phyloP scores from a whole-genome alignment of 2,888 invertebrate genomes.

The Mimas tiliae region DNA sequence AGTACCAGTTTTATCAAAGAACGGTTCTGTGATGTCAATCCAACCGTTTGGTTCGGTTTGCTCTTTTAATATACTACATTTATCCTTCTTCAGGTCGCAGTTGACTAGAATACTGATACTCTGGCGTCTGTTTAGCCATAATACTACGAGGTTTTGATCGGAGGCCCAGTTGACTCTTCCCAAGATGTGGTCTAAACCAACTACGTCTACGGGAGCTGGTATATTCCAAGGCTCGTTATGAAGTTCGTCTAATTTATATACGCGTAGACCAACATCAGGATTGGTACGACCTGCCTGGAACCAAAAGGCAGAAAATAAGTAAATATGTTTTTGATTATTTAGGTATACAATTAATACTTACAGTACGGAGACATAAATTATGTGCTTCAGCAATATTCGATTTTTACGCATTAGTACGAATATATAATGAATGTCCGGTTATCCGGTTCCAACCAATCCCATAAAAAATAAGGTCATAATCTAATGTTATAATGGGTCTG shows the following conservation, averaged over 20 bases:
- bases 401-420: too few species aligned
- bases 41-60: slow-evolving; percentile 87
- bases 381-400: too few species aligned
- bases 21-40: slow-evolving; percentile 86
- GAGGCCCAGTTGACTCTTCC: slow-evolving; percentile 91
- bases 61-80: slow-evolving; percentile 71
- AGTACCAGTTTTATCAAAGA: slow-evolving; percentile 75
- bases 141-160: slow-evolving; percentile 86
- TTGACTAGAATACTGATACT: slow-evolving; percentile 86
- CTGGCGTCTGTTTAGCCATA: slow-evolving; percentile 95
- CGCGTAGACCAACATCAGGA: slow-evolving; percentile 88
- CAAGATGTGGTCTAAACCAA: slow-evolving; percentile 87
- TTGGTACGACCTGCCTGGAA: slow-evolving; percentile 89
- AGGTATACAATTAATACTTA: too few species aligned
- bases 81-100: slow-evolving; percentile 78
- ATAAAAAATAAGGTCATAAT: too few species aligned
- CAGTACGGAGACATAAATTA: too few species aligned
- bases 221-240: slow-evolving; percentile 65
- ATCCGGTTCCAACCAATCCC: too few species aligned
- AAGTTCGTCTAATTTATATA: slow-evolving; percentile 79
- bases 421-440: too few species aligned
- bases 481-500: too few species aligned
- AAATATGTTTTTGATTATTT: too few species aligned
- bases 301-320: too few species aligned
- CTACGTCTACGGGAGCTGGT: slow-evolving; percentile 81